Conservation (phyloP, 2,797 vertebrate species). For the Cyprinella venusta region DNA sequence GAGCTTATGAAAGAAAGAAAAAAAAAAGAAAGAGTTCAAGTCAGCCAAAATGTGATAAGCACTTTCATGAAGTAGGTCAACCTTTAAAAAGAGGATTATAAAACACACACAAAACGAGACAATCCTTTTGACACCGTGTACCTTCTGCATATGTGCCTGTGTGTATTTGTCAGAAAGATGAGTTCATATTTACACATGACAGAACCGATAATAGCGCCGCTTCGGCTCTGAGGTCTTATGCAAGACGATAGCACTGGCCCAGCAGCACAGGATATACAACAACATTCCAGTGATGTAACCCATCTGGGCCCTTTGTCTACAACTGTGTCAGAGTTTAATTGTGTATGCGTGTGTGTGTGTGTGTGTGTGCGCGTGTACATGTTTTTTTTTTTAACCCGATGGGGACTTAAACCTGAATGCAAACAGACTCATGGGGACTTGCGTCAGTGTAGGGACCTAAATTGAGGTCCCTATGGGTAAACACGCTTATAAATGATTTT, state of each 20-base stretch:
- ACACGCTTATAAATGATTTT: too few relatives aligned
- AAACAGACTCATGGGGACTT: too few relatives aligned
- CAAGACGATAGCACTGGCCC: conserved; percentile 65
- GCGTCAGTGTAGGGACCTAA: too few relatives aligned
- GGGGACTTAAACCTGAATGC: too few relatives aligned
- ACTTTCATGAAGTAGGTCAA: conserved; percentile 20
- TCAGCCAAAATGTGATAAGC: background rate
- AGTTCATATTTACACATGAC: conserved; percentile 17
- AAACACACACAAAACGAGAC: background rate
- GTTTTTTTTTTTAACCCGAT: too few relatives aligned
- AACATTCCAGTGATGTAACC: conserved; percentile 79
- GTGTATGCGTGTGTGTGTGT: background rate
- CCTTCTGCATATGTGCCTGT: conserved; percentile 31
- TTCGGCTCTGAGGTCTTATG: conserved; percentile 65
- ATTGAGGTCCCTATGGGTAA: too few relatives aligned
- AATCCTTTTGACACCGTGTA: background rate
- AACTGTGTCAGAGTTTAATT: conserved; percentile 47
- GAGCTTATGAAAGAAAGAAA: conserved; percentile 11
- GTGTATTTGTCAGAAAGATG: conserved; percentile 19
- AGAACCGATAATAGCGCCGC: background rate
- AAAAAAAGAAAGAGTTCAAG: background rate
- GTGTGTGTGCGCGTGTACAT: background rate
- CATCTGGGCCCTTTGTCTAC: conserved; percentile 68
- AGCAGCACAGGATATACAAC: conserved; percentile 50
- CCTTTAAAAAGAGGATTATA: conserved; percentile 13